Percentiles rank a stretch among this genome's conserved stretches.
Evolutionary conservation across 35 echinoderm and acorn worm species (phyloP).

Genomic region (Diadema setosum): DNA sequence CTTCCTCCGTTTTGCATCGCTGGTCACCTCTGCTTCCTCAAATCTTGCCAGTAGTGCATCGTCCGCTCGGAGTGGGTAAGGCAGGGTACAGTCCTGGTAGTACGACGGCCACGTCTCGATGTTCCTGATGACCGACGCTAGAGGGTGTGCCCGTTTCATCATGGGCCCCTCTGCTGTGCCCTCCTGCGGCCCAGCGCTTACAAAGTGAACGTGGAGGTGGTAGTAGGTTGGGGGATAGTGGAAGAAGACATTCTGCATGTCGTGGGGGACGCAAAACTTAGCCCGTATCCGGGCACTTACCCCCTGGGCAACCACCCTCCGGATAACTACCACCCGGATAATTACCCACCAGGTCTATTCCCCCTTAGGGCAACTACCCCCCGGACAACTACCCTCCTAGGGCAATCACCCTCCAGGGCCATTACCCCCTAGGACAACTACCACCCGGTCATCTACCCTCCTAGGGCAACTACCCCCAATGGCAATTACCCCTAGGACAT

Average conservation of each 20-base stretch:
- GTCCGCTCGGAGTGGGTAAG: slow-evolving; percentile 59
- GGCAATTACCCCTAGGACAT: no score
- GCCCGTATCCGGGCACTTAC: slow-evolving; percentile 44
- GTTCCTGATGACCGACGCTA: slow-evolving; percentile 83
- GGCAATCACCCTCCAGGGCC: no score
- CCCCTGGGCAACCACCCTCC: no score
- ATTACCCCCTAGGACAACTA: no score
- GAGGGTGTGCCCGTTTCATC: slow-evolving; percentile 59
- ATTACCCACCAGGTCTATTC: no score
- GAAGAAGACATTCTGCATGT: slow-evolving; percentile 61
- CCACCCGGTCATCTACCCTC: no score
- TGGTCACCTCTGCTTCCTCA: slow-evolving; percentile 69
- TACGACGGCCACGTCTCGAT: slow-evolving; percentile 75
- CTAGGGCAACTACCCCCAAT: no score
- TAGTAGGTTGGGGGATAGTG: slow-evolving; percentile 99
- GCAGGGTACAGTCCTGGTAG: slow-evolving; percentile 82
- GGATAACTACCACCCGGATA: no score
- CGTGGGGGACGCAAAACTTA: slow-evolving; percentile 53
- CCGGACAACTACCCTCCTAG: no score
- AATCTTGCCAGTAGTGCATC: slow-evolving; percentile 72
- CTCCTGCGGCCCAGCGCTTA: slow-evolving; percentile 58
- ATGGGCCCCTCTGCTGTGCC: slow-evolving; percentile 72
- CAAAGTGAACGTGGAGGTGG: slow-evolving; percentile 95
- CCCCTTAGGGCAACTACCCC: no score
- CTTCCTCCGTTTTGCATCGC: no score